Evolutionary conservation across 2,888 invertebrate species (phyloP).

Genomic region (Agonopterix arenella): DNA sequence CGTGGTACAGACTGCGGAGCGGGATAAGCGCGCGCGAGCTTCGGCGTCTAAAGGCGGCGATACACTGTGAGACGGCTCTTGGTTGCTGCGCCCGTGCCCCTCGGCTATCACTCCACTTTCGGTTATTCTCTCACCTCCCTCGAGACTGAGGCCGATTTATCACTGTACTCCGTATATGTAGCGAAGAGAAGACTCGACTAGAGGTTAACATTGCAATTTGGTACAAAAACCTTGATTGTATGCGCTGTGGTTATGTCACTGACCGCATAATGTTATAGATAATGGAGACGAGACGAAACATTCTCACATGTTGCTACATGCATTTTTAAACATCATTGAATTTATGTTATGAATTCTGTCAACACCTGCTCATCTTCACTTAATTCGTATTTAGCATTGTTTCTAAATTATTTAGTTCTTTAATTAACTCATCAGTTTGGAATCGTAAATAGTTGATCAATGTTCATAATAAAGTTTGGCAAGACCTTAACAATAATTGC

Average conservation of each 20-base stretch:
- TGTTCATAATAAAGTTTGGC: too few species aligned
- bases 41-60: conserved; percentile 50
- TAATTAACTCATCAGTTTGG: too few species aligned
- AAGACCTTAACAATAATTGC: too few species aligned
- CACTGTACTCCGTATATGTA: conserved; percentile 41
- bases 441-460: too few species aligned
- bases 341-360: too few species aligned
- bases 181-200: too few species aligned
- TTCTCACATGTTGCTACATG: too few species aligned
- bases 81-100: conserved; percentile 37
- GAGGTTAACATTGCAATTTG: conserved; percentile 28
- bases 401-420: too few species aligned
- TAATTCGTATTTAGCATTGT: too few species aligned
- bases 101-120: conserved; percentile 68
- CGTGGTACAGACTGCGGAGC: conserved; percentile 19
- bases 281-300: background rate
- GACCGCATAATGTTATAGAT: conserved; percentile 35
- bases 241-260: conserved; percentile 26
- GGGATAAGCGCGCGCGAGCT: conserved; percentile 41
- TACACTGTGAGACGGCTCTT: conserved; percentile 47
- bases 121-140: conserved; percentile 59
- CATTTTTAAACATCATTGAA: too few species aligned
- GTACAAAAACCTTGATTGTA: conserved; percentile 28
- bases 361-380: too few species aligned
- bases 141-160: conserved; percentile 61